Percentiles rank a stretch among this genome's conserved stretches.
Conservation (phyloP, 2,888 invertebrate species). For the Tolmerus cingulatus region DNA sequence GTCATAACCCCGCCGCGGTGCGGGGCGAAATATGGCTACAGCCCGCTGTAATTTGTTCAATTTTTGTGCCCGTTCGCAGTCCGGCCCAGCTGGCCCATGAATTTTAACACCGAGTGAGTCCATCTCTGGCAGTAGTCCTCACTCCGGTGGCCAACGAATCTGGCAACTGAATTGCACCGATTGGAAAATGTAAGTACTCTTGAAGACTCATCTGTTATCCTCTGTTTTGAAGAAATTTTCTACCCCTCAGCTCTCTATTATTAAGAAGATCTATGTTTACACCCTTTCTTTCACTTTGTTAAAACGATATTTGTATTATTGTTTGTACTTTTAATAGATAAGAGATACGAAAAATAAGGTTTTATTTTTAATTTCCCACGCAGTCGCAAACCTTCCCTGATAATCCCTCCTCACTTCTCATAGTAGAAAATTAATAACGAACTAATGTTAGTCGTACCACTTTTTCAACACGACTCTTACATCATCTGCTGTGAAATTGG, state of each 20-base stretch:
- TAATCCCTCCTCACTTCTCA: too few species aligned
- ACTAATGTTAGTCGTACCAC: too few species aligned
- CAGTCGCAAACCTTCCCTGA: too few species aligned
- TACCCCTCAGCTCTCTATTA: not conserved
- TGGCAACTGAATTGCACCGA: not conserved
- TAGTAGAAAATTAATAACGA: too few species aligned
- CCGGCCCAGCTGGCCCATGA: not conserved
- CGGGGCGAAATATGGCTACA: constrained; percentile 14
- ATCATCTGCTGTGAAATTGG: too few species aligned
- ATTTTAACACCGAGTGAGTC: not conserved
- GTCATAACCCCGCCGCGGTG: not conserved
- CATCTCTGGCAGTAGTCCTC: not conserved
- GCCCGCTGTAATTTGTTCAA: not conserved
- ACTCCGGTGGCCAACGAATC: not conserved
- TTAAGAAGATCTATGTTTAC: not conserved
- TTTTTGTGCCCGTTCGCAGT: not conserved
- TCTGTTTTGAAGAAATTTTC: not conserved
- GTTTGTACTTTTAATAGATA: not conserved
- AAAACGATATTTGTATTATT: not conserved
- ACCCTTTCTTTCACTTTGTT: not conserved
- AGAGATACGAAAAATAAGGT: too few species aligned
- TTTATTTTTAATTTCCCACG: too few species aligned
- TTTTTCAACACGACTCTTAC: too few species aligned
- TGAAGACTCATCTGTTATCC: not conserved
- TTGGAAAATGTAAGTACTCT: not conserved